Evolutionary conservation across 2,797 vertebrate species (phyloP), one percentile per base, ranked within the genome.

Genomic region (Acanthopagrus latus): DNA sequence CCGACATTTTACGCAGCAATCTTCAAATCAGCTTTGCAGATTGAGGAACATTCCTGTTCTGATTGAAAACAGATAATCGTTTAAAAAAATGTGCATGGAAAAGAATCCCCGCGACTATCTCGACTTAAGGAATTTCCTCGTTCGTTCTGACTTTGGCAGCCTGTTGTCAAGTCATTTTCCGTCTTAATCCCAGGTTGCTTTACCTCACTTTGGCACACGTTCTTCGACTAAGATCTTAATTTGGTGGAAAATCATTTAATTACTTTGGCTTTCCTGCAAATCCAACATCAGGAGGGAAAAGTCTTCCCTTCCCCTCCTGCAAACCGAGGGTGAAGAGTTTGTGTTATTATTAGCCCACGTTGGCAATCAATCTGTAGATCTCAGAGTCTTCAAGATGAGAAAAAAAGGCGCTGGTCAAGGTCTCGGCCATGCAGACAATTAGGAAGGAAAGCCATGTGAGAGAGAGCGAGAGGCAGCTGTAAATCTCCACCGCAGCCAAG

Each of bases 401-500:
- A 84, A 79, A 79, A 90, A 74, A 33, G 33, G 60, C 62, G 13
- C 80, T 73, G 92, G 90, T 93, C 88, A 91, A 90, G 88, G 90
- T 87, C 91, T 90, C 68, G 87, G 84, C 85, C 78, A 47, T 73
- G 13, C 73, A 77, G 85, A 89, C 88, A 86, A 90, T 89, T 90
- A 90, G 81, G 83, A 85, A 71, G 71, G 56, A 84, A 88, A 82
- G 81, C 82, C 82, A 85, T 60, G 86, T 84, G 78, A 85, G 87
- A 90, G 70, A 84, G 74, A 83, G 80, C 76, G 76, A 56, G 59
- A 88, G 82, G 86, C 88, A 70, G 90, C 89, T 76, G 88, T 93
- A 93, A 93, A 94, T 95, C 88, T 88, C 85, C 43, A 82, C 71
- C 78, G 66, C 80, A 70, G 94, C 94, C 94, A 95, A 92, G 91